A percentile compares a stretch with the other conserved stretches of the same genome.
These are phyloP conservation scores for Lycocerus yunnanus DNA, from an alignment of 2,888 invertebrate species.

Conservation along the genomic window DNA sequence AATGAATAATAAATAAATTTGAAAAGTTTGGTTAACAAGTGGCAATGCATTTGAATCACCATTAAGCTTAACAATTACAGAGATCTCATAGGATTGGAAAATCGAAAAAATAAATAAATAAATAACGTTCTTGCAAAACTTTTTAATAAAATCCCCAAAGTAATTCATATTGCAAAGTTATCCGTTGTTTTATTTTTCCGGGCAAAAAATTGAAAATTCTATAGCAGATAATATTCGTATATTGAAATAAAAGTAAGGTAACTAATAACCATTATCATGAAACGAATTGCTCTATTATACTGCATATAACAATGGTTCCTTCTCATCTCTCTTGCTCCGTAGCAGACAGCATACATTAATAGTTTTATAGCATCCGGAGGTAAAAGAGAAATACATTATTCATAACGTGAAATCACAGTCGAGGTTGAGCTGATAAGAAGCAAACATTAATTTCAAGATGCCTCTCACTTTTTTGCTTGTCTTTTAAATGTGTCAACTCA, in stretches of 20 bases:
- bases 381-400: slow-evolving; percentile 26
- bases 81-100: neutral
- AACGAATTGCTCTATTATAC: slow-evolving; percentile 17
- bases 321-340: slow-evolving; percentile 3
- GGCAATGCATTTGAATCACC: neutral
- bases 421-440: slow-evolving; percentile 28
- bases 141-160: slow-evolving; percentile 2
- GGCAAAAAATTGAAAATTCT: slow-evolving; percentile 1
- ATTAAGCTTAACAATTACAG: neutral
- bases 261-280: slow-evolving; percentile 2
- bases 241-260: slow-evolving; percentile 4
- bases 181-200: neutral
- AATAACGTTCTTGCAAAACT: neutral
- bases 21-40: neutral
- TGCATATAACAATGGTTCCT: slow-evolving; percentile 10
- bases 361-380: slow-evolving; percentile 29
- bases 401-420: slow-evolving; percentile 26
- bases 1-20: neutral
- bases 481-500: slow-evolving; percentile 15
- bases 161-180: neutral
- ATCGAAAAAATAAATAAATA: neutral
- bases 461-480: slow-evolving; percentile 21
- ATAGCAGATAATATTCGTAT: slow-evolving; percentile 2
- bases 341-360: slow-evolving; percentile 25
- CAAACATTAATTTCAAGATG: slow-evolving; percentile 28